These are phyloP conservation scores for Equus przewalskii DNA, from an alignment of 2,113 vertebrate genomes.

Conservation along the genomic window DNA sequence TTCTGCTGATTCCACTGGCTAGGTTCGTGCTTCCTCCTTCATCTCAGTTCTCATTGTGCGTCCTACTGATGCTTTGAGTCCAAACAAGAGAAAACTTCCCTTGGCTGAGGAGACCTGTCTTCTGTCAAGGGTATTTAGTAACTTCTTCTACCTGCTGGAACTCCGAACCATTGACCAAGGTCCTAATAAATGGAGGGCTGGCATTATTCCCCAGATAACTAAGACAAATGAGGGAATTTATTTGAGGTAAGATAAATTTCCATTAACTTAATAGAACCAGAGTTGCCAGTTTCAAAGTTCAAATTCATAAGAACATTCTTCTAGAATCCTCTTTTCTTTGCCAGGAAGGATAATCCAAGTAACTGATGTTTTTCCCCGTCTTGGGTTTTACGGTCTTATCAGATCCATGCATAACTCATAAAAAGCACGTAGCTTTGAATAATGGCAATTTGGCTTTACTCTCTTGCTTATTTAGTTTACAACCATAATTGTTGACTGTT, in stretches of 20 bases:
- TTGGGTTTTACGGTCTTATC: background rate
- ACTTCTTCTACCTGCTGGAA: background rate
- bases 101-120: background rate
- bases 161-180: background rate
- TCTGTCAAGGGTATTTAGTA: background rate
- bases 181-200: background rate
- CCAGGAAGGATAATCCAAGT: background rate
- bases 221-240: background rate
- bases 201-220: background rate
- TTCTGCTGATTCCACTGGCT: background rate
- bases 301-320: background rate
- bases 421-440: background rate
- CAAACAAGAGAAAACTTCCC: background rate
- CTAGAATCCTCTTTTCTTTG: background rate
- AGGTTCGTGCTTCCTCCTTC: background rate
- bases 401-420: background rate
- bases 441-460: background rate
- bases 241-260: background rate
- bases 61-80: background rate
- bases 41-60: background rate
- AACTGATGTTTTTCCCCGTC: background rate
- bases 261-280: background rate
- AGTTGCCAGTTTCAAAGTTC: conserved; percentile 28
- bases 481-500: conserved; percentile 32
- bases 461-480: conserved; percentile 34